Evolutionary conservation across 2,797 vertebrate species (phyloP), one percentile per base, ranked within the genome.

Genomic region (Cossypha caffra): DNA sequence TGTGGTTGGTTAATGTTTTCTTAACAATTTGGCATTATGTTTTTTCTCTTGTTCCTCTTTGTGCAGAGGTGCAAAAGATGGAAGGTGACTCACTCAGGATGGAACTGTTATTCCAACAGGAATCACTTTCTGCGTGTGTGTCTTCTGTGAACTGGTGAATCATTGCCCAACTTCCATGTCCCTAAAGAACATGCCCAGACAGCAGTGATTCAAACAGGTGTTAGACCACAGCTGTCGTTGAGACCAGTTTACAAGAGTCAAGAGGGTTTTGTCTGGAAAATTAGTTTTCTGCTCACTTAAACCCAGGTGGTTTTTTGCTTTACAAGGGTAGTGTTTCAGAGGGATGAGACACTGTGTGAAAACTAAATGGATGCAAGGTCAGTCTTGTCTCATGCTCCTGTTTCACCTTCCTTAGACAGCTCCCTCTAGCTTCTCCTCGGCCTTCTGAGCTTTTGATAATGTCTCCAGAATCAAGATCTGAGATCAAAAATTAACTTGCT

Each of bases 351-450:
- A 17, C 51, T 7, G 4, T 52, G 58, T 78, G 16, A 58, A 88
- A 84, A 61, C 15, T 5, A 58, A 75, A 37, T 63, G 45, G 14
- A 55, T 52, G 40, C 24, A 52, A 71, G 73, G 57, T 80, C 31
- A 42, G 62, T 74, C 37, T 52, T 4, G 3, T 67, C 35, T 90
- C 43, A 68, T 0, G 0, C 19, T 78, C 0, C 0, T 7, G 6
- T 72, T 90, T 90, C 7, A 68, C 13, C 58, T 55, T n/a, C 29
- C 61, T 79, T 69, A 58, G 33, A 25, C 14, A 62, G 43, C 31
- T 88, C 52, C 17, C 38, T 76, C 2, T 29, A 59, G 43, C 33
- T 88, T 58, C 20, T 87, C 26, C 28, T 33, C 24, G 38, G 5
- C 23, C 26, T 66, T 58, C 73, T 51, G 45, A 87, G 31, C n/a